A percentile compares a stretch with the other conserved stretches of the same genome.
These are phyloP conservation scores for Drosophila suboccidentalis DNA, from an alignment of 2,888 invertebrate species.

Conservation along the genomic window DNA sequence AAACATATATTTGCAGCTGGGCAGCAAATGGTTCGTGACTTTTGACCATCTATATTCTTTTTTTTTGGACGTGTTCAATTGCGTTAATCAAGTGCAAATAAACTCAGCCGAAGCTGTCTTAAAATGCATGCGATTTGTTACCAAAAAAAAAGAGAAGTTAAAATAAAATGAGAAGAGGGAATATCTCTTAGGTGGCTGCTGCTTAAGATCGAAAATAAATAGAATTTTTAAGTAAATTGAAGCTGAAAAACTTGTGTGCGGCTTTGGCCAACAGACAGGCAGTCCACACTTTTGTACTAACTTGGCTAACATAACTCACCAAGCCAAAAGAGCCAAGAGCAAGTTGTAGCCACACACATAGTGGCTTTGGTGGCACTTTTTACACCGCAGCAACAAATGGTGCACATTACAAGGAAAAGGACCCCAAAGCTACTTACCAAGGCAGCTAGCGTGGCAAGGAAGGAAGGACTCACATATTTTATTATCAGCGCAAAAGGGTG, in stretches of 20 bases:
- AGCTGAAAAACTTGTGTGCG: constrained; percentile 67
- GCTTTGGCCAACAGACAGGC: constrained; percentile 26
- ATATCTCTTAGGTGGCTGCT: constrained; percentile 21
- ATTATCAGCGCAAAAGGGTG: constrained; percentile 49
- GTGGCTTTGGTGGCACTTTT: constrained; percentile 65
- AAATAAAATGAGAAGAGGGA: background rate
- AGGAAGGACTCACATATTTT: constrained; percentile 60
- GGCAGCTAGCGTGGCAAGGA: constrained; percentile 49
- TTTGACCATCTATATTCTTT: constrained; percentile 8
- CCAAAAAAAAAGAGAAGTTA: background rate
- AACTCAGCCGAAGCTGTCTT: constrained; percentile 26
- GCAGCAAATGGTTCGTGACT: constrained; percentile 15
- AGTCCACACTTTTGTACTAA: constrained; percentile 70
- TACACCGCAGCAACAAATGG: constrained; percentile 58
- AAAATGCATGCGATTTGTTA: constrained; percentile 39
- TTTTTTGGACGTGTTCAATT: constrained; percentile 31
- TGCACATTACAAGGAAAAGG: constrained; percentile 60
- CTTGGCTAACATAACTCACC: constrained; percentile 76
- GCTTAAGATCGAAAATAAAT: constrained; percentile 72
- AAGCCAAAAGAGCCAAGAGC: constrained; percentile 13
- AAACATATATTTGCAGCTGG: constrained; percentile 7
- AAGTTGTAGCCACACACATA: constrained; percentile 48
- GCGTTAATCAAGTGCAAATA: constrained; percentile 59
- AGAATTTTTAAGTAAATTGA: constrained; percentile 78
- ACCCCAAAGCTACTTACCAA: constrained; percentile 61